Conservation (phyloP, 2,888 invertebrate genomes). For the Volucella zonaria region DNA sequence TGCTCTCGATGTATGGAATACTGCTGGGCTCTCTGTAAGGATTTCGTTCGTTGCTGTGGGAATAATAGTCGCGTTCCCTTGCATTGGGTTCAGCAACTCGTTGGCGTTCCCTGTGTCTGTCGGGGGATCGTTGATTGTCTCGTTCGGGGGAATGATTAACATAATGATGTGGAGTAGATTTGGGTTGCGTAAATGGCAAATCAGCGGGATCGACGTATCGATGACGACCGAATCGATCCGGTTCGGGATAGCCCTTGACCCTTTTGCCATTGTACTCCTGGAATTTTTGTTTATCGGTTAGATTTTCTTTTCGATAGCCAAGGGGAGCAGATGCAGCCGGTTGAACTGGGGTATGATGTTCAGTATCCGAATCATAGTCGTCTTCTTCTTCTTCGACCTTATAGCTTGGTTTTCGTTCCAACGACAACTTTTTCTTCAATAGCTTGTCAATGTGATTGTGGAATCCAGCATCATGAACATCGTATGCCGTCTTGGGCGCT, state of each 20-base stretch:
- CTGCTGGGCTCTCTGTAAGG: constrained; percentile 82
- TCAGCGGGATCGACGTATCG: constrained; percentile 81
- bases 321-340: constrained; percentile 52
- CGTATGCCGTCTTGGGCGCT: constrained; percentile 64
- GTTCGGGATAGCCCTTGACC: constrained; percentile 78
- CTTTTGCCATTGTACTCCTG: constrained; percentile 80
- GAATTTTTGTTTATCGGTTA: constrained; percentile 82
- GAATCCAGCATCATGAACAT: constrained; percentile 79
- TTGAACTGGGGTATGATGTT: constrained; percentile 75
- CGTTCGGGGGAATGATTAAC: constrained; percentile 73
- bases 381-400: constrained; percentile 77
- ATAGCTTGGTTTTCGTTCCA: constrained; percentile 71
- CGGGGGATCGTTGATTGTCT: constrained; percentile 58
- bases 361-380: constrained; percentile 79
- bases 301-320: constrained; percentile 80
- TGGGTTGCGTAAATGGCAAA: constrained; percentile 78
- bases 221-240: constrained; percentile 80
- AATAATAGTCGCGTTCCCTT: constrained; percentile 76
- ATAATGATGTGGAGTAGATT: constrained; percentile 75
- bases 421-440: constrained; percentile 79
- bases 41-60: constrained; percentile 80
- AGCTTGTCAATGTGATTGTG: constrained; percentile 80
- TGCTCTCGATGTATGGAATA: constrained; percentile 82
- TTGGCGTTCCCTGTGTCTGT: constrained; percentile 75
- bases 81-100: constrained; percentile 50